phyloP scores from a whole-genome alignment of 2,113 vertebrate genomes.

The Takifugu flavidus region DNA sequence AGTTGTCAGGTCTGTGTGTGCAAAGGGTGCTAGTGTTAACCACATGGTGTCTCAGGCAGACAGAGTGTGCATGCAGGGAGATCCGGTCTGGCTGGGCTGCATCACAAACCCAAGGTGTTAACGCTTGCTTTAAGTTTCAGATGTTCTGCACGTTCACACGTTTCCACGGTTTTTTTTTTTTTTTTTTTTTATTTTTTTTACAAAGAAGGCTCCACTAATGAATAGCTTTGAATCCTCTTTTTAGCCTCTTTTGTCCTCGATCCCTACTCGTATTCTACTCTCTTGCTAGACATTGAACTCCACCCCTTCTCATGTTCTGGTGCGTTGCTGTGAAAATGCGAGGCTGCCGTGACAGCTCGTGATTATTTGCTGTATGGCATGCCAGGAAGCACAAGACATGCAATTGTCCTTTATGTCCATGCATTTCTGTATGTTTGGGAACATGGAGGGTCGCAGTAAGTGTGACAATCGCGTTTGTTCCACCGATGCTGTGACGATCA shows the following conservation, averaged over 20 bases:
- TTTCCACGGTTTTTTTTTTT: conserved; percentile 15
- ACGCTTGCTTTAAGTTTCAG: conserved; percentile 48
- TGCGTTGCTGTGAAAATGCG: conserved; percentile 28
- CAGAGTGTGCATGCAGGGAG: neutral
- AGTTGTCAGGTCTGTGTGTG: neutral
- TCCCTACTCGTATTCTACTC: conserved; percentile 46
- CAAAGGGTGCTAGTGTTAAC: conserved; percentile 20
- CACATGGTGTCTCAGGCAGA: neutral
- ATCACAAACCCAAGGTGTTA: conserved; percentile 10
- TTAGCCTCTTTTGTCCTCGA: conserved; percentile 53
- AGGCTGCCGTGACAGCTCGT: conserved; percentile 30
- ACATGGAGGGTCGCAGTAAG: neutral
- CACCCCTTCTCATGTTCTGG: conserved; percentile 66
- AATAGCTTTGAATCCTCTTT: conserved; percentile 58
- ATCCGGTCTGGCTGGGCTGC: neutral
- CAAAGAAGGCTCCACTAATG: conserved; percentile 44
- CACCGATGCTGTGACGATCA: conserved; percentile 6
- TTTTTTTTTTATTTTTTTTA: conserved; percentile 1
- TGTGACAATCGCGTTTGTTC: conserved; percentile 6
- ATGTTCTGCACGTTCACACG: conserved; percentile 28
- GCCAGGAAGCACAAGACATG: neutral
- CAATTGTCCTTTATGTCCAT: neutral
- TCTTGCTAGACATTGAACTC: conserved; percentile 51
- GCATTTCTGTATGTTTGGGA: neutral
- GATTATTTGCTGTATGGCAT: conserved; percentile 12